These are phyloP conservation scores for Oreohelix idahoensis DNA, from an alignment of 1,140 invertebrate species.

Conservation along the genomic window DNA sequence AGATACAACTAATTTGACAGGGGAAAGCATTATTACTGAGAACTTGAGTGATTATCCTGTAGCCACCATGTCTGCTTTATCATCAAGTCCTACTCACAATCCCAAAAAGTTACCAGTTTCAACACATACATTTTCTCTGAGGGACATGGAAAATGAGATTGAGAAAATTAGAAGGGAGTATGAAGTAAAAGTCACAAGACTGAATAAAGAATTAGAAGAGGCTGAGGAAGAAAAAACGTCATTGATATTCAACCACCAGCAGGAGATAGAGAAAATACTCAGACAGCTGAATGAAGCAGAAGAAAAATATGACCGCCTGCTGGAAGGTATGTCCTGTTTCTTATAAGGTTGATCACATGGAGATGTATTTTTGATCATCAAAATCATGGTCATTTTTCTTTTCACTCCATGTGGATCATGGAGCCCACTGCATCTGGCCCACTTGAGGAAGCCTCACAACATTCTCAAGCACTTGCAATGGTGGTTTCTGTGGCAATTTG, in stretches of 20 bases:
- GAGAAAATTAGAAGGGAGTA: neutral
- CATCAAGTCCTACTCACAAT: neutral
- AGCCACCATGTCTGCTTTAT: neutral
- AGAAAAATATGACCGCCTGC: constrained; percentile 62
- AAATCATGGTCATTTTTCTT: no score
- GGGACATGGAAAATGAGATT: constrained; percentile 34
- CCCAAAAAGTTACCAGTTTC: neutral
- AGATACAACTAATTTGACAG: neutral
- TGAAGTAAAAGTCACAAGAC: constrained; percentile 27
- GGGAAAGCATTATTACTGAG: neutral
- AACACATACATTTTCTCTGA: neutral
- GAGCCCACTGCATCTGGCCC: no score
- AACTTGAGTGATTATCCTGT: neutral
- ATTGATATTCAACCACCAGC: constrained; percentile 40
- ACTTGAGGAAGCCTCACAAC: no score
- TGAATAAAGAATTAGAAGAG: constrained; percentile 49
- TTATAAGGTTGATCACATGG: no score
- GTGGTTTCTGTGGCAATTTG: no score
- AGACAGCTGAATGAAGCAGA: constrained; percentile 52
- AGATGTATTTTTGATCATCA: no score
- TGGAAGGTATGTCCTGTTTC: constrained; percentile 63
- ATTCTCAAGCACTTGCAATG: no score
- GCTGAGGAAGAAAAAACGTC: constrained; percentile 48
- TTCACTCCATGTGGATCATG: no score
- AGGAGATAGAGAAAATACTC: constrained; percentile 52